A percentile compares a stretch with the other conserved stretches of the same genome.
These are phyloP conservation scores for Meloidogyne exigua DNA, from an alignment of 1,140 invertebrate species.

Conservation along the genomic window DNA sequence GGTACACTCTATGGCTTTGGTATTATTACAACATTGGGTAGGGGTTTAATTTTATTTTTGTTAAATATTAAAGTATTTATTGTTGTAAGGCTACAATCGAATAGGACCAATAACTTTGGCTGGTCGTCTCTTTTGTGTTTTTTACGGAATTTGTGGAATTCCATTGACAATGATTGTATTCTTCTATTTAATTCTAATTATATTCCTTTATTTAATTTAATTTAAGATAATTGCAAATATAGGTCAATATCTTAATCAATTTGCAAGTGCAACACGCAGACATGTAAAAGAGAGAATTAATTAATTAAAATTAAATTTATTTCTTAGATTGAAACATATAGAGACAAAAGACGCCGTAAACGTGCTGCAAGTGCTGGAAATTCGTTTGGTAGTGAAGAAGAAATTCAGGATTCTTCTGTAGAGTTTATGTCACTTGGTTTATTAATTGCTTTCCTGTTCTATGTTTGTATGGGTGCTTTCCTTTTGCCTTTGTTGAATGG, in stretches of 20 bases:
- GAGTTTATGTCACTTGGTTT: conserved; percentile 44
- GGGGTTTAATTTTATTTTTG: conserved; percentile 1
- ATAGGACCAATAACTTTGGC: conserved; percentile 59
- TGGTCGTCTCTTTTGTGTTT: conserved; percentile 59
- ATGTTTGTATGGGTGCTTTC: conserved; percentile 52
- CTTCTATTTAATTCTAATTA: conserved; percentile 10
- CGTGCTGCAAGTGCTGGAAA: conserved; percentile 3
- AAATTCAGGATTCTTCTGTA: conserved; percentile 45
- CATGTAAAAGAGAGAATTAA: conserved; percentile 28
- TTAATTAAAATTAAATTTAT: neutral
- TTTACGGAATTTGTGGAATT: conserved; percentile 59
- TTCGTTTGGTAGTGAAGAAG: conserved; percentile 33
- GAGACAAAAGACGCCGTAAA: conserved; percentile 26
- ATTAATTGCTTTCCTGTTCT: conserved; percentile 43
- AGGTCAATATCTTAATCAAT: conserved; percentile 54
- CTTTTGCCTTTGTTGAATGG: conserved; percentile 53
- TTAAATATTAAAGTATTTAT: neutral
- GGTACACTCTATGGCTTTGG: conserved; percentile 62
- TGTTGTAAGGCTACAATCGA: conserved; percentile 55
- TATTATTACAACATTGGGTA: conserved; percentile 61
- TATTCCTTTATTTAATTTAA: conserved; percentile 2
- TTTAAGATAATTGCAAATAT: conserved; percentile 55
- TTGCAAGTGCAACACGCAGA: conserved; percentile 49
- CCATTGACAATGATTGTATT: conserved; percentile 47
- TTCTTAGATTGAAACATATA: conserved; percentile 32